Evolutionary conservation across 1,140 invertebrate species (phyloP).

Genomic region (Ridgeia piscesae): DNA sequence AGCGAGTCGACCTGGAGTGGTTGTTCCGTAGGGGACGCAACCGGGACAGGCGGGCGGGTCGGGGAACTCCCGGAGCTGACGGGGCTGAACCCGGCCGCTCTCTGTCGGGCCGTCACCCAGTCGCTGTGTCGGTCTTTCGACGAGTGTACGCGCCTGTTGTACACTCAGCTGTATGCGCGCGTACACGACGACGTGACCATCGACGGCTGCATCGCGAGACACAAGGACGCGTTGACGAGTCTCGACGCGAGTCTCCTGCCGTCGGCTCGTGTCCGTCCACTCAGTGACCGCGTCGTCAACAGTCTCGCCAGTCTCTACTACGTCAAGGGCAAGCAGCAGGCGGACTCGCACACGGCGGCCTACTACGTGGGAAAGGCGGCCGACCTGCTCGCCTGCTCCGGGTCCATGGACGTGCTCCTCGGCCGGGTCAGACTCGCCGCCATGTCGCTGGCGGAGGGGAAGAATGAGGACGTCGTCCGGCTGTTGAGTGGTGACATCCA

Average conservation of each 20-base stretch:
- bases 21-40: neutral
- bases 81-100: neutral
- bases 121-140: neutral
- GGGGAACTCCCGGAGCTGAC: neutral
- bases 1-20: neutral
- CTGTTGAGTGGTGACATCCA: neutral
- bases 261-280: neutral
- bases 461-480: neutral
- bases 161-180: neutral
- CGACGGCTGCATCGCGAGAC: neutral
- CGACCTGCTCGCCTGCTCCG: neutral
- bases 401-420: neutral
- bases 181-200: neutral
- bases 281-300: neutral
- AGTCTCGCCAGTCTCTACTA: neutral
- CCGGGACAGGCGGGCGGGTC: neutral
- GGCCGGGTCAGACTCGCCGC: neutral
- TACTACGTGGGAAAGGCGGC: neutral
- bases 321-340: neutral
- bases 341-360: neutral
- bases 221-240: neutral
- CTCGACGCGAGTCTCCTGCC: neutral
- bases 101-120: neutral
- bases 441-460: neutral
- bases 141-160: neutral